phyloP scores from a whole-genome alignment of 2,888 invertebrate species.

The Eristalinus sepulchralis region DNA sequence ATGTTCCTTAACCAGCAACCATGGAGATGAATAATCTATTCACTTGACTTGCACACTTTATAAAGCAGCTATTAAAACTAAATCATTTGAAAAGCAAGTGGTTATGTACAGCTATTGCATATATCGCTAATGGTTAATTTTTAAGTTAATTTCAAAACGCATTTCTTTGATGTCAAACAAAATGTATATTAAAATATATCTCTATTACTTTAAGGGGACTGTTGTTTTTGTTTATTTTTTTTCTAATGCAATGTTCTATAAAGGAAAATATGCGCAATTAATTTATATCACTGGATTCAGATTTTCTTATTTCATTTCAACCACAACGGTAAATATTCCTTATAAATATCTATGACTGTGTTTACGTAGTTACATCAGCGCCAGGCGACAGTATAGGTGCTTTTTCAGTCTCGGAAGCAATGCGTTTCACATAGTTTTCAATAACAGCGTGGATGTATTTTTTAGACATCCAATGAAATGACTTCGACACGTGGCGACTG shows the following conservation, averaged over 20 bases:
- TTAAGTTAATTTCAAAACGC: too few relatives aligned
- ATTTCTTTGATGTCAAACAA: too few relatives aligned
- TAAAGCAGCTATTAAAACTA: neutral
- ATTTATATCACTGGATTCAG: conserved; percentile 11
- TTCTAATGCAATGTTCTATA: neutral
- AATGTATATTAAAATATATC: too few relatives aligned
- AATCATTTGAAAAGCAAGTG: too few relatives aligned
- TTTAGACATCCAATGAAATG: conserved; percentile 68
- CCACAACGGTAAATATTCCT: conserved; percentile 28
- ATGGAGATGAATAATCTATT: conserved; percentile 6
- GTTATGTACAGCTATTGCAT: too few relatives aligned
- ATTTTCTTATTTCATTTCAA: neutral
- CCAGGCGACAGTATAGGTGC: conserved; percentile 8
- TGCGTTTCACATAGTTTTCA: conserved; percentile 46
- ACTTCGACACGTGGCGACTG: conserved; percentile 68
- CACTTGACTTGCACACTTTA: conserved; percentile 13
- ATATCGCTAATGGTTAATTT: too few relatives aligned
- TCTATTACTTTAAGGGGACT: too few relatives aligned
- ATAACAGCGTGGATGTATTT: conserved; percentile 64
- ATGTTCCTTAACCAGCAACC: conserved; percentile 16
- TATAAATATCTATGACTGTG: conserved; percentile 42
- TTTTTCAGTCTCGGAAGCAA: neutral
- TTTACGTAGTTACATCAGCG: conserved; percentile 25
- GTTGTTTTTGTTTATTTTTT: neutral
- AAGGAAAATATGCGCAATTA: neutral